These are phyloP conservation scores for Tetragonula carbonaria DNA, from an alignment of 2,888 invertebrate species.

Conservation along the genomic window DNA sequence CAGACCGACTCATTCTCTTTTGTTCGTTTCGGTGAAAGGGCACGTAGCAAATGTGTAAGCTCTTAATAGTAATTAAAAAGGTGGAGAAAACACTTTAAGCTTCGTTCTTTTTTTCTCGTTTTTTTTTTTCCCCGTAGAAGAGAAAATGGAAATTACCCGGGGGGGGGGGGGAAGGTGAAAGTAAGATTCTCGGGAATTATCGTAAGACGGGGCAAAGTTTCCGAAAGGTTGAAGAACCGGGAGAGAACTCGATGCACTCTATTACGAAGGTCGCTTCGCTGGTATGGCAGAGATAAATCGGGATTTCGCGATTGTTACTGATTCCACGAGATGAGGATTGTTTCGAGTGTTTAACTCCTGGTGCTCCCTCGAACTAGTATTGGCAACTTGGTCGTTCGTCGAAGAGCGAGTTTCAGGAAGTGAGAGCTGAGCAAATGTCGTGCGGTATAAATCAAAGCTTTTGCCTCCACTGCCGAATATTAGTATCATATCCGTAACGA, in stretches of 20 bases:
- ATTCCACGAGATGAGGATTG: conserved; percentile 45
- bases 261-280: conserved; percentile 29
- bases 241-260: conserved; percentile 47
- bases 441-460: neutral
- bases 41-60: neutral
- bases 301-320: conserved; percentile 57
- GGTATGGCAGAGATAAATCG: conserved; percentile 51
- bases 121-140: neutral
- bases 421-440: conserved; percentile 5
- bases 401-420: conserved; percentile 17
- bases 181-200: neutral
- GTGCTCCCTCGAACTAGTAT: conserved; percentile 36
- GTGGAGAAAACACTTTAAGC: neutral
- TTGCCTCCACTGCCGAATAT: neutral
- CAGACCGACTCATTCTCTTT: neutral
- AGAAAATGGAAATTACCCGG: neutral
- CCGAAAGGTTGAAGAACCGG: conserved; percentile 8
- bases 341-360: conserved; percentile 35
- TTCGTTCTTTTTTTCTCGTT: neutral
- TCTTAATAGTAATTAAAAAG: conserved; percentile 19
- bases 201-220: conserved; percentile 1
- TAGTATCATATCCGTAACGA: too few relatives aligned
- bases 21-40: too few relatives aligned
- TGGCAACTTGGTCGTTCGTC: conserved; percentile 37
- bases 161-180: neutral